Evolutionary conservation across 1,140 invertebrate species (phyloP), one percentile per base, ranked within the genome.

Genomic region (Branchinecta lynchi): DNA sequence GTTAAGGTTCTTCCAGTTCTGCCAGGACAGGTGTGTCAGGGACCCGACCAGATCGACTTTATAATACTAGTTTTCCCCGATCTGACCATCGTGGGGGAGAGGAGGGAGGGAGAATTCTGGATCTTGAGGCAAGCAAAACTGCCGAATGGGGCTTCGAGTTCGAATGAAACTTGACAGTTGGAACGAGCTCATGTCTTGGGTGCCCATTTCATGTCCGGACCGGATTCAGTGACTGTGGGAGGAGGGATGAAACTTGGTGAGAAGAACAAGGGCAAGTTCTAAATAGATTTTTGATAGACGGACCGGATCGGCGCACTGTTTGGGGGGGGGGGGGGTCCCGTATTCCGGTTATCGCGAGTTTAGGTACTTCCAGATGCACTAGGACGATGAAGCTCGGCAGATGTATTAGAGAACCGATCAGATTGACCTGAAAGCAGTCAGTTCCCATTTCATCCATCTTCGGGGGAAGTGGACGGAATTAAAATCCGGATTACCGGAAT

Each of bases 301-400:
- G 9, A n/a, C 9, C 46, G 9, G 46, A 51, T 9, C 9, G 9
- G 9, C 46, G 46, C 46, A 9, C 46, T 51, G 9, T 51, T 51
- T 51, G 46, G 46, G 46, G 46, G 46, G n/a, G 46, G 9, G 9
- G n/a, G 46, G 46, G n/a, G 46, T 9, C n/a, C 9, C 9, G 46
- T 9, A 9, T 51, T n/a, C 9, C 9, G 9, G 46, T n/a, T 51
- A 9, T 51, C 9, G 46, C 46, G 46, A 51, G 46, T 51, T 51
- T 51, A n/a, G 46, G 46, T 51, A n/a, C 46, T 51, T 51, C 46
- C n/a, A n/a, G 46, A 51, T n/a, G 46, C n/a, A n/a, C 46, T 51
- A 51, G 46, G 46, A 51, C 46, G 46, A 51, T 51, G 46, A 51
- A 51, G n/a, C 9, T 51, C n/a, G 46, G 46, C n/a, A 51, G 46